Base-by-base conservation (phyloP, 2,888 invertebrate genomes). In the Chorisops tibialis region DNA sequence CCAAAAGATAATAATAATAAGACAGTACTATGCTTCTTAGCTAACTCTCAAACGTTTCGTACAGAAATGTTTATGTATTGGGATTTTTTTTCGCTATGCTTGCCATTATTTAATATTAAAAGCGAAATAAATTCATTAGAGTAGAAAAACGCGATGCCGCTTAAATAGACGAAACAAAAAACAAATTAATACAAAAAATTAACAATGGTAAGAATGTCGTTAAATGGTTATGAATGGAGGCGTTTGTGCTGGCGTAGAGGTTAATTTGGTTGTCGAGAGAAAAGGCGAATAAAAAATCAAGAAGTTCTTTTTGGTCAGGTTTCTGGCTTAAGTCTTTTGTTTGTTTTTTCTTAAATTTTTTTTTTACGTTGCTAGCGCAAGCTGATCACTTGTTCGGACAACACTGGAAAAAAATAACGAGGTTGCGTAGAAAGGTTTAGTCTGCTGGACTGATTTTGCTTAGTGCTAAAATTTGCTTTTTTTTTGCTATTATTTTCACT, bases 251-350 rank as follows among this genome's bases (percentile, higher is more conserved):
- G 30, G 30, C 30, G 1, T 30, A 30, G 30, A 30, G 30, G 30
- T 30, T 30, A 30, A 30, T 30, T 30, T 30, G 7, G 30, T 2
- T 30, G 30, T 5, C 3, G 30, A 30, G n/a, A n/a, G n/a, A n/a
- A n/a, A 30, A 7, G 2, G 5, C 30, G 30, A 30, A 30, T 30
- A 30, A 30, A 30, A 30, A 30, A 30, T 39, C 4, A 12, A 48
- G 22, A 48, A 21, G 19, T 12, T 48, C n/a, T n/a, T 48, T 7
- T 30, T 30, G 30, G 16, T 9, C 49, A 50, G 30, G 49, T 50
- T 50, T 16, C 49, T 50, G 9, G 35, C 49, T 30, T 30, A 50
- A 50, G 11, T 50, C 49, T 50, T 50, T 50, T 18, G 49, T 50
- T 50, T n/a, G n/a, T n/a, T n/a, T n/a, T n/a, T 35, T 50, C 35